Evolutionary conservation across 2,113 vertebrate species (phyloP), one percentile per base, ranked within the genome.

Genomic region (Morone saxatilis): DNA sequence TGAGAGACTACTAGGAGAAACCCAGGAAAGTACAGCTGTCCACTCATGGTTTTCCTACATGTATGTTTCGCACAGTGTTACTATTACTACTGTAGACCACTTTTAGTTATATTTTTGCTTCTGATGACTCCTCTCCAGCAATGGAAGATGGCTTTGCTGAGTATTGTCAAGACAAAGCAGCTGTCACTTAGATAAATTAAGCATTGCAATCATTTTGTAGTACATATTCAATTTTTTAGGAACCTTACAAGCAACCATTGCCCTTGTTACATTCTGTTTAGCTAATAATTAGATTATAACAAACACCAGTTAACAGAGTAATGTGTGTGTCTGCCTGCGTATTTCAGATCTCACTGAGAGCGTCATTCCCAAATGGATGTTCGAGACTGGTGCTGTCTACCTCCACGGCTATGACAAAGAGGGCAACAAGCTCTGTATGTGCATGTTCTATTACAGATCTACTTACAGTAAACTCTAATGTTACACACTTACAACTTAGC

Each of bases 331-430:
- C 20, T 77, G 14, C 14, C 10, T 86, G 51, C 25, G 3, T 84
- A 5, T 95, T 95, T 85, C 93, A 99, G 98, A 99, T 83, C 89
- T 99, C 83, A 95, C 82, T n/a, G 98, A 99, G 94, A 95, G 95
- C 82, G 94, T 87, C 85, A 95, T 99, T 94, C 97, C 98, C 73
- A 96, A 88, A 59, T 97, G 97, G 97, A 94, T 98, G 89, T 96
- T 99, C 90, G 97, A 99, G 90, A 95, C 77, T 25, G 98, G 98
- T 73, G 93, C 96, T 6, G 92, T 97, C 80, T 99, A 95, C 89
- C 97, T 99, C 70, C 98, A 99, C 38, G 98, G 98, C 78, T 99
- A 99, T 7, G 98, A 99, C 94, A 99, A 97, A 93, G 98, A 99
- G 74, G 97, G 97, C 80, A 97, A 98, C 95, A 99, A 99, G 93